Base-by-base conservation (phyloP, 2,888 invertebrate species). In the Iselma pallidipennis region DNA sequence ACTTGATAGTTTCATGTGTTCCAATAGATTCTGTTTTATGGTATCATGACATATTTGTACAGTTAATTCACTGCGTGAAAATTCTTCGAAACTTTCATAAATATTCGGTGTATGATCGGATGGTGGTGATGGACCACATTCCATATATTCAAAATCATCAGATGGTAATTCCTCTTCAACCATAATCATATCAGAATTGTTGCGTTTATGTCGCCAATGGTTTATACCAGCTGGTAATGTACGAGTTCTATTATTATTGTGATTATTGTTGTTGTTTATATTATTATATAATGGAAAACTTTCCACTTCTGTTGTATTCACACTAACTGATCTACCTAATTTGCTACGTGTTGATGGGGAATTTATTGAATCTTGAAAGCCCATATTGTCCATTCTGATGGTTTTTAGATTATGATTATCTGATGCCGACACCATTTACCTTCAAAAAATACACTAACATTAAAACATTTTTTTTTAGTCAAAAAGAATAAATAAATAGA, bases 71-170 rank as follows among this genome's bases (percentile, higher is more conserved):
- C 87, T 87, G 50, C 88, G 88, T 16, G 80, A 78, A 57, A 82
- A 82, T 77, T 90, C 90, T 77, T 89, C 90, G 75, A 91, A 91
- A 82, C 90, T 91, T 78, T 92, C 92, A 82, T 91, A 91, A 84
- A 91, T 88, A 78, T 90, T 90, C 69, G 91, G 90, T 49, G 91
- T 90, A 81, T 91, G 91, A 80, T 92, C 92, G 61, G 91, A 89
- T 28, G 91, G 91, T 7, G 91, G 91, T 16, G 91, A 90, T 37
- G 90, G 90, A 59, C 91, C 91, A 73, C 89, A 90, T 79, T 91
- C 90, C 85, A 91, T 90, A 80, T 89, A 91, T 80, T 89, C 89
- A 79, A 89, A 88, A 81, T 89, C 89, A 49, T 85, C 87, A 72
- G 89, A 86, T 65, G 89, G 88, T 77, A 85, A 87, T 77, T 88